A percentile compares a stretch with the other conserved stretches of the same genome.
Conservation (phyloP, 2,113 vertebrate genomes). For the Xenopus borealis region DNA sequence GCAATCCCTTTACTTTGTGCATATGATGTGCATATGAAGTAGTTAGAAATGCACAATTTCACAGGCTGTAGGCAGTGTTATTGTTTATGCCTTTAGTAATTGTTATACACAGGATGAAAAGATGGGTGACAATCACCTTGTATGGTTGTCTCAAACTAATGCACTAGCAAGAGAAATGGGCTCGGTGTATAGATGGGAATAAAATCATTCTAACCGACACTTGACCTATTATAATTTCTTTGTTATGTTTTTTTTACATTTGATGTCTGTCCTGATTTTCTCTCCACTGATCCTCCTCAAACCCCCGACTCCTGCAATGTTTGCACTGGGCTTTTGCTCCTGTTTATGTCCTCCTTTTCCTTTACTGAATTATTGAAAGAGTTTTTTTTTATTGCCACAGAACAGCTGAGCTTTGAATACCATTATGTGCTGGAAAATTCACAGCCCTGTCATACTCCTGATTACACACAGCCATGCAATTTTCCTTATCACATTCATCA, state of each 20-base stretch:
- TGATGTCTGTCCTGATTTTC: not conserved
- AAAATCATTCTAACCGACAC: too few relatives aligned
- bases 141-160: not conserved
- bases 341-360: slow-evolving; percentile 48
- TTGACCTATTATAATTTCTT: too few relatives aligned
- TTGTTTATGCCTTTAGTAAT: not conserved
- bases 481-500: not conserved
- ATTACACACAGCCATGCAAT: not conserved
- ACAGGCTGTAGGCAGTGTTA: not conserved
- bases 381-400: slow-evolving; percentile 48
- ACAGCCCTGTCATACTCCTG: slow-evolving; percentile 23
- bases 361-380: slow-evolving; percentile 58
- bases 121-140: not conserved
- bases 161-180: not conserved
- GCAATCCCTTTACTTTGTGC: not conserved
- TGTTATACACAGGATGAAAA: not conserved
- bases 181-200: too few relatives aligned
- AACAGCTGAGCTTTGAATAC: slow-evolving; percentile 43
- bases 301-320: not conserved
- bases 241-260: not conserved
- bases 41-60: not conserved
- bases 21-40: not conserved
- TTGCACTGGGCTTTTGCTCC: slow-evolving; percentile 39
- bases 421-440: slow-evolving; percentile 44
- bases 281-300: not conserved